Conservation (phyloP, 2,113 vertebrate genomes). For the Procapra przewalskii region DNA sequence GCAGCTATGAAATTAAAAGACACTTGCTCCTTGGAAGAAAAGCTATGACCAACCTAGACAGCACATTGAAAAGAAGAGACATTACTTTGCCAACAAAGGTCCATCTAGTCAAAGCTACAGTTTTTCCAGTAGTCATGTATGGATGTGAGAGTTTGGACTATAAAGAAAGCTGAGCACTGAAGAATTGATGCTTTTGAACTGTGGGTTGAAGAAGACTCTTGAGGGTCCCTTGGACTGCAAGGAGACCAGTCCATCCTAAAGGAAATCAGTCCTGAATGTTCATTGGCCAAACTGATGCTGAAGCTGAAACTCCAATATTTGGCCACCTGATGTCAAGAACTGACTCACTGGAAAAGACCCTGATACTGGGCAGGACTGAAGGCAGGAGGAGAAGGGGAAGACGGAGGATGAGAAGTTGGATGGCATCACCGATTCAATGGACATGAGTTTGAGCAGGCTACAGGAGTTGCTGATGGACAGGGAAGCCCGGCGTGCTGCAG, state of each 20-base stretch:
- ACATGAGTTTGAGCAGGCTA: not conserved
- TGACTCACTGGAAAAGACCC: not conserved
- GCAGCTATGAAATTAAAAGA: not conserved
- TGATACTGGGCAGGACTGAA: not conserved
- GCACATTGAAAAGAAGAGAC: not conserved
- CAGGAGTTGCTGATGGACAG: not conserved
- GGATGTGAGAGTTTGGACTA: not conserved
- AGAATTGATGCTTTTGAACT: not conserved
- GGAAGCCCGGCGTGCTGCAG: accelerated
- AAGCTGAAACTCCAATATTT: not conserved
- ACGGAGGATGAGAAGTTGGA: not conserved
- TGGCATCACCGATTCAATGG: not conserved
- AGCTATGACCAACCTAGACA: not conserved
- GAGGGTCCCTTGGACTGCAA: not conserved
- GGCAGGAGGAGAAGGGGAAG: not conserved
- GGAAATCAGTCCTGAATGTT: not conserved
- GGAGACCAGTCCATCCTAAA: not conserved
- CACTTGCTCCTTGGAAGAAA: not conserved
- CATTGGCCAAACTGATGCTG: not conserved
- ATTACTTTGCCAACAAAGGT: not conserved
- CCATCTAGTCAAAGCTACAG: accelerated
- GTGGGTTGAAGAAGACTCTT: not conserved
- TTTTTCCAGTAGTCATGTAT: not conserved
- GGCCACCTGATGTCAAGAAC: not conserved
- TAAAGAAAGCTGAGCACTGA: not conserved